Evolutionary conservation across 2,797 vertebrate species (phyloP), one percentile per base, ranked within the genome.

Genomic region (Enteromius viviparus): DNA sequence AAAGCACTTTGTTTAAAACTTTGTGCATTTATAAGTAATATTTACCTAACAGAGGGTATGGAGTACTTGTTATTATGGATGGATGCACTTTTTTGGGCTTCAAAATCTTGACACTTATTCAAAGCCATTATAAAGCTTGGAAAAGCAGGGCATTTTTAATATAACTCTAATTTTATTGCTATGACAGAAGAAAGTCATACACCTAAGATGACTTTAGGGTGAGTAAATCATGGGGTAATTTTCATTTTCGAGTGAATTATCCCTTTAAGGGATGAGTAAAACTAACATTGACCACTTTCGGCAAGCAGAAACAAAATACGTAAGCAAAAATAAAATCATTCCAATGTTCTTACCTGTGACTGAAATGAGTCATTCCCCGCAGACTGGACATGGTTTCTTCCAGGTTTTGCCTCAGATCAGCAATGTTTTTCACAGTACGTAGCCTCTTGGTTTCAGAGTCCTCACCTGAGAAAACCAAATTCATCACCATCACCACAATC

Each of bases 381-480:
- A 97, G 89, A 26, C 95, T 96, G 88, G 96, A 97, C 96, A 97
- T 97, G 1, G 96, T 97, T 86, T 97, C 96, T 88, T 97, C 96
- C 82, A 97, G 84, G 87, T 97, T 97, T 92, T 97, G 96, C 23
- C 96, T 94, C 4, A 97, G 94, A 65, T 97, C 96, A 0, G 96
- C 96, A 0, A 97, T 97, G 91, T 97, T 96, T 68, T 96, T 96
- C 85, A 96, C 96, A 0, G 96, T 96, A 72, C 95, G 92, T 47
- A 96, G 83, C 1, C 96, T 90, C 65, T 96, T 93, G 1, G 94
- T 91, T 90, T 97, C 96, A 0, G 95, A 92, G 70, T 97, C 96
- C 88, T 97, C 96, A 68, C 93, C 96, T 97, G 68, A 55, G 34
- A 62, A 82, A 42, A 78, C 10, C 49, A 37, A n/a, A 78, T 21